Evolutionary conservation across 2,888 invertebrate genomes (phyloP).

Genomic region (Ceratothoa steindachneri): DNA sequence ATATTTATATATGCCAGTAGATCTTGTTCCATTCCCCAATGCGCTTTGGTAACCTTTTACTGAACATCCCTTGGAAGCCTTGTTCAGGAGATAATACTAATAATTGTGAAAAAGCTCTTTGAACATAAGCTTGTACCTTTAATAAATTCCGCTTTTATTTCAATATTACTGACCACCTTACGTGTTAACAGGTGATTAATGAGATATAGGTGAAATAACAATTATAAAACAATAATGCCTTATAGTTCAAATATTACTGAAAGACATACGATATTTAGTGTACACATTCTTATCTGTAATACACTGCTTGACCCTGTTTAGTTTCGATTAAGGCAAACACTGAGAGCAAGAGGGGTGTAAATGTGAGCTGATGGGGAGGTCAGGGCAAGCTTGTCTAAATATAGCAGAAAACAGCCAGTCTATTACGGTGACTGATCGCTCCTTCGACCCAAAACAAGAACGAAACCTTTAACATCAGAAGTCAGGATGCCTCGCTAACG

Average conservation of each 20-base stretch:
- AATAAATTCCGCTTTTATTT: neutral
- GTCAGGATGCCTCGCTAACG: neutral
- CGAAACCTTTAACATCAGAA: neutral
- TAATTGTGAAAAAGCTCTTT: constrained; percentile 2
- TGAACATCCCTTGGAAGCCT: constrained; percentile 13
- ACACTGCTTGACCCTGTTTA: constrained; percentile 45
- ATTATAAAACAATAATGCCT: constrained; percentile 36
- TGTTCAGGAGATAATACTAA: constrained; percentile 3
- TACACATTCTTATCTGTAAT: constrained; percentile 42
- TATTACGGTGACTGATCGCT: neutral
- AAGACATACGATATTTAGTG: constrained; percentile 44
- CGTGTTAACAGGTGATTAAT: constrained; percentile 15
- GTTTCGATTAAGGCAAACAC: constrained; percentile 45
- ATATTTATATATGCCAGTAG: constrained; percentile 1
- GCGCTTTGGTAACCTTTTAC: constrained; percentile 4
- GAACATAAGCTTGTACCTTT: constrained; percentile 13
- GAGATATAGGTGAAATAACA: constrained; percentile 24
- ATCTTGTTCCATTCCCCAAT: neutral
- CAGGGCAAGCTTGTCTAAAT: constrained; percentile 21
- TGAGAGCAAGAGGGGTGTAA: constrained; percentile 41
- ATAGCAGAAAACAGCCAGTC: neutral
- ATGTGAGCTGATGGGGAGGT: constrained; percentile 30
- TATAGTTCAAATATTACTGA: constrained; percentile 35
- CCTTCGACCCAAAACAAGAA: neutral
- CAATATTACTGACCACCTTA: constrained; percentile 25